Conservation (phyloP, 1,140 invertebrate species). For the Platyscapa corneri region DNA sequence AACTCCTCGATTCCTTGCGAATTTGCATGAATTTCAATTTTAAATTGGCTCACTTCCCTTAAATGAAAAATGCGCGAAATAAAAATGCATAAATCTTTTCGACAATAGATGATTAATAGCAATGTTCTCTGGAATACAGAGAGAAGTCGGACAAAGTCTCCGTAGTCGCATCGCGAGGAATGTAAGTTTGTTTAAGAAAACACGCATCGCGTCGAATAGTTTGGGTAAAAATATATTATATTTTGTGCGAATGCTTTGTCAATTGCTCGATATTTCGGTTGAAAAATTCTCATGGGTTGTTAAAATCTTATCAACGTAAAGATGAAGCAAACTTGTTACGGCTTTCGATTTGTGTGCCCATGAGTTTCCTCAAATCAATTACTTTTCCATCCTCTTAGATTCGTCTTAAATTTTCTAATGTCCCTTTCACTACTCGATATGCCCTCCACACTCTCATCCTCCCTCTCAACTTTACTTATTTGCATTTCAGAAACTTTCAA, state of each 20-base stretch:
- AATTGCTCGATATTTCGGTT: too few relatives aligned
- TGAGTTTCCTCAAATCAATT: slow-evolving; percentile 22
- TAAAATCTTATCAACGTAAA: neutral
- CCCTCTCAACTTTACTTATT: slow-evolving; percentile 41
- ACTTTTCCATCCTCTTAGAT: neutral
- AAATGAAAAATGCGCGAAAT: neutral
- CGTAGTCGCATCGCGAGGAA: neutral
- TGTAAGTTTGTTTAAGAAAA: neutral
- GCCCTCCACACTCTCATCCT: neutral
- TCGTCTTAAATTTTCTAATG: slow-evolving; percentile 35
- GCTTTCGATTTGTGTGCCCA: neutral
- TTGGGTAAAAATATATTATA: neutral
- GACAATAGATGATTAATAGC: neutral
- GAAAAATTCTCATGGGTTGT: too few relatives aligned
- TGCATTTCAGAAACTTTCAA: slow-evolving; percentile 46
- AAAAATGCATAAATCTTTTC: neutral
- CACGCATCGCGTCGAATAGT: too few relatives aligned
- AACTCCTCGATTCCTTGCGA: neutral
- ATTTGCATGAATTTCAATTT: slow-evolving; percentile 20
- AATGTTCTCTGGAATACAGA: neutral
- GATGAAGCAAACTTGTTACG: neutral
- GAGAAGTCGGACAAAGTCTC: neutral
- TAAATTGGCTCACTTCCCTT: neutral
- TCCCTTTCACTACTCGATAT: slow-evolving; percentile 16
- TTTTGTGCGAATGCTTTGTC: too few relatives aligned